Evolutionary conservation across 2,888 invertebrate genomes (phyloP).

Genomic region (Phlogophora meticulosa): DNA sequence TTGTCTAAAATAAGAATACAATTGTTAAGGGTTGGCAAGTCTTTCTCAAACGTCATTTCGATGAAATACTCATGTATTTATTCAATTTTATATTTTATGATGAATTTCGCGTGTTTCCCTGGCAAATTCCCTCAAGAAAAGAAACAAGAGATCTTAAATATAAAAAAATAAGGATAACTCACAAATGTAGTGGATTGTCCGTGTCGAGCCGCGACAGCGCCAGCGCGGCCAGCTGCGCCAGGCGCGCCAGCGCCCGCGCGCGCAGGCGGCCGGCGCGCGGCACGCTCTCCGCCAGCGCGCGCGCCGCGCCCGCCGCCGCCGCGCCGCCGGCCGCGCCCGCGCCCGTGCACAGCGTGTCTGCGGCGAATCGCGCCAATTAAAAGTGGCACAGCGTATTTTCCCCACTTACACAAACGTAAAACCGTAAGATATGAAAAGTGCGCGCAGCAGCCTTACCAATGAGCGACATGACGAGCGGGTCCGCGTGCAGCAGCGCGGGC

Average conservation of each 20-base stretch:
- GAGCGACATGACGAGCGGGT: conserved; percentile 80
- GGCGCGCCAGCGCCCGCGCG: conserved; percentile 78
- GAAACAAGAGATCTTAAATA: no score
- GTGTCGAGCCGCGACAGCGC: conserved; percentile 80
- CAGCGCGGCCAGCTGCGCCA: conserved; percentile 83
- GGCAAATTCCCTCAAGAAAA: no score
- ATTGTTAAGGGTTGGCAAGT: no score
- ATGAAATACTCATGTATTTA: no score
- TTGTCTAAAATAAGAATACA: no score
- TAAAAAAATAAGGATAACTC: conserved; percentile 56
- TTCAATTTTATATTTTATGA: no score
- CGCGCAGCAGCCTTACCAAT: conserved; percentile 78
- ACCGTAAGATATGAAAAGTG: no score
- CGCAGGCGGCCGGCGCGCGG: conserved; percentile 81
- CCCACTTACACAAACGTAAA: no score
- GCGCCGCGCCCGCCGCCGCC: conserved; percentile 79
- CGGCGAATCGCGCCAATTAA: neutral
- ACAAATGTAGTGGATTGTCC: conserved; percentile 85
- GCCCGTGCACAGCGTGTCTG: conserved; percentile 82
- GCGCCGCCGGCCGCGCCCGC: conserved; percentile 85
- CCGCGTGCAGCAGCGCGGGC: conserved; percentile 78
- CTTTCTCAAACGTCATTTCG: no score
- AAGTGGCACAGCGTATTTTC: no score
- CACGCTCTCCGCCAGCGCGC: conserved; percentile 77
- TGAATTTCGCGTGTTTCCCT: no score